Conservation (phyloP, 2,113 vertebrate species). For the Gavialis gangeticus region DNA sequence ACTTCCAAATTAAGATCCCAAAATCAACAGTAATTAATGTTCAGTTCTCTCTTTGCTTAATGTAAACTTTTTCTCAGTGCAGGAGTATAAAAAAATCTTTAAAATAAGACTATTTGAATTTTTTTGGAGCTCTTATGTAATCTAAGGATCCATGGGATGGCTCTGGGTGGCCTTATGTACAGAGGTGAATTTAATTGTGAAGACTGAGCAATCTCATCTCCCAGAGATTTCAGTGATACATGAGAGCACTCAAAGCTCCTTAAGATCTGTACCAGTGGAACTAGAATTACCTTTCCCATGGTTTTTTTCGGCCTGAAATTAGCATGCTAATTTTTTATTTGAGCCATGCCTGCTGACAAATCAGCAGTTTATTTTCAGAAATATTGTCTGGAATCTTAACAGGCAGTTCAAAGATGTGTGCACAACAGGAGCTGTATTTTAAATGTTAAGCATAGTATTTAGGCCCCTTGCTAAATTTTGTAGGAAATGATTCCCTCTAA, state of each 20-base stretch:
- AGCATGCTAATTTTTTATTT: not conserved
- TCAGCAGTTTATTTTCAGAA: not conserved
- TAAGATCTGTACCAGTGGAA: not conserved
- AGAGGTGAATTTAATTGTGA: not conserved
- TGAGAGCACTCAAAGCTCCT: not conserved
- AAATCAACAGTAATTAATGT: not conserved
- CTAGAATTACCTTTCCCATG: not conserved
- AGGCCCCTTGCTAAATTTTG: not conserved
- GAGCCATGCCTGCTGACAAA: not conserved
- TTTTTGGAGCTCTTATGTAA: not conserved
- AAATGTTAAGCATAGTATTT: not conserved
- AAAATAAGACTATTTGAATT: not conserved
- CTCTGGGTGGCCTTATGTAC: not conserved
- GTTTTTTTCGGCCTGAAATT: not conserved
- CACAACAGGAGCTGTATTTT: not conserved
- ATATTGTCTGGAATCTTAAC: not conserved
- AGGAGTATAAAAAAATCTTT: not conserved
- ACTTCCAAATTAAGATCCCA: not conserved
- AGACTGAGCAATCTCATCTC: not conserved
- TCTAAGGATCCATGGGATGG: not conserved
- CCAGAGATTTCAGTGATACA: not conserved
- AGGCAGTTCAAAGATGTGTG: not conserved
- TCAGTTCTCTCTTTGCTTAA: not conserved
- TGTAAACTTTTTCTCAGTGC: not conserved
- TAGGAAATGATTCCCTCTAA: not conserved